phyloP scores from a whole-genome alignment of 2,888 invertebrate species.

The Synergus umbraculus region DNA sequence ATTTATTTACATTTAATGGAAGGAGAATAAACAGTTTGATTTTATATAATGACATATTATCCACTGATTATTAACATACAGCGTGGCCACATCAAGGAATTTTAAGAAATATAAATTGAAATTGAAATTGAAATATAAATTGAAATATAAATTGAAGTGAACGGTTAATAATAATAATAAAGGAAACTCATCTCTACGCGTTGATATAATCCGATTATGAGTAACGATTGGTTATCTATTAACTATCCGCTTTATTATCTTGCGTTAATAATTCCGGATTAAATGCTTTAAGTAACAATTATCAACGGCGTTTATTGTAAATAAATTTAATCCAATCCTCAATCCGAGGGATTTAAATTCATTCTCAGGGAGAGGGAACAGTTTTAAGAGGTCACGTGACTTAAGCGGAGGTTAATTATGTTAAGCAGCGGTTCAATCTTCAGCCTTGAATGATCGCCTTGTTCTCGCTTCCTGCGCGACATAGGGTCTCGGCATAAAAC shows the following conservation, averaged over 20 bases:
- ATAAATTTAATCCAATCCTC: neutral
- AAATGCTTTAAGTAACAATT: neutral
- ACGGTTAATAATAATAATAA: neutral
- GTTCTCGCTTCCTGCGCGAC: slow-evolving; percentile 32
- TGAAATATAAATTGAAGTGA: too few relatives aligned
- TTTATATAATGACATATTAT: neutral
- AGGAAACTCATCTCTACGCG: neutral
- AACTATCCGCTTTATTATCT: neutral
- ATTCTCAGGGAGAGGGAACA: slow-evolving; percentile 11
- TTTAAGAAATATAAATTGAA: too few relatives aligned
- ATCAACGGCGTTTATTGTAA: neutral
- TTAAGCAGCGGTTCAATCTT: slow-evolving; percentile 38
- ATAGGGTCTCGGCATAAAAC: slow-evolving; percentile 11
- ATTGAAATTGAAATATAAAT: too few relatives aligned
- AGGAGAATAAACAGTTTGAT: neutral
- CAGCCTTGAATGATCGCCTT: slow-evolving; percentile 39
- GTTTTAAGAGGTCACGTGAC: slow-evolving; percentile 21
- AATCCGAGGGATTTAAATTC: neutral
- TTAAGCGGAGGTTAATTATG: slow-evolving; percentile 37
- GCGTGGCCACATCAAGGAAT: too few relatives aligned
- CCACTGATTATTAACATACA: too few relatives aligned
- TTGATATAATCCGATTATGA: neutral
- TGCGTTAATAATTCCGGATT: neutral
- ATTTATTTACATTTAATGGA: neutral
- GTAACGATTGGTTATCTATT: neutral